phyloP scores from a whole-genome alignment of 2,888 invertebrate genomes.

The Drosophila paramelanica region DNA sequence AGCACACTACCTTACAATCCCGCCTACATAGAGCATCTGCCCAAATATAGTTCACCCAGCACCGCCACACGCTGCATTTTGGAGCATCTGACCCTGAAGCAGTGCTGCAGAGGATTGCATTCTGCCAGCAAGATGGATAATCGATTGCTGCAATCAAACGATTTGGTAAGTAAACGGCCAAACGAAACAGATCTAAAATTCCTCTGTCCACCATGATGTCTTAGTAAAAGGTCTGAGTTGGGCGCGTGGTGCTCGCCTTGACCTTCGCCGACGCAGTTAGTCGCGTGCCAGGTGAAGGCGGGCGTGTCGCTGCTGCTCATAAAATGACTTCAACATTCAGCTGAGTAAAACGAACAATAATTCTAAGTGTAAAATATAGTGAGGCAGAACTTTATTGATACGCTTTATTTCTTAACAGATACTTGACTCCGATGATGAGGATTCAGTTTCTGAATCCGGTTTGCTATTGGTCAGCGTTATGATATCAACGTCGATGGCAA shows the following conservation, averaged over 20 bases:
- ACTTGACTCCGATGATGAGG: slow-evolving; percentile 70
- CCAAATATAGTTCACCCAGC: slow-evolving; percentile 49
- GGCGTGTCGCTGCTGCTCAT: slow-evolving; percentile 29
- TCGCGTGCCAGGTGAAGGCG: slow-evolving; percentile 51
- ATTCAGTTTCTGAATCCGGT: slow-evolving; percentile 25
- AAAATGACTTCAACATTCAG: slow-evolving; percentile 65
- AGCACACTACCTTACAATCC: slow-evolving; percentile 55
- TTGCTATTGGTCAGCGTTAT: slow-evolving; percentile 26
- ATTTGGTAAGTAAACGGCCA: slow-evolving; percentile 55
- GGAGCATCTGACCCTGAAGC: slow-evolving; percentile 56
- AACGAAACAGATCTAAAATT: not conserved
- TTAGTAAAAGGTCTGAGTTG: slow-evolving; percentile 81
- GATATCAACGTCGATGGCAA: slow-evolving; percentile 12
- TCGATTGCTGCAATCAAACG: slow-evolving; percentile 42
- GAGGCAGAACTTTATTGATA: slow-evolving; percentile 3
- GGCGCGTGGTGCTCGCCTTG: slow-evolving; percentile 18
- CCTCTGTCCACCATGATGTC: slow-evolving; percentile 62
- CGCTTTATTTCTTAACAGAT: slow-evolving; percentile 37
- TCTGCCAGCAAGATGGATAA: slow-evolving; percentile 64
- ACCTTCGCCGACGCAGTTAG: slow-evolving; percentile 68
- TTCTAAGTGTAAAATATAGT: not conserved
- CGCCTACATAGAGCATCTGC: slow-evolving; percentile 63
- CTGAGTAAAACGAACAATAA: slow-evolving; percentile 47
- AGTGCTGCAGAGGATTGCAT: slow-evolving; percentile 54
- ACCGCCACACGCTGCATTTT: slow-evolving; percentile 71